These are phyloP conservation scores for Malachius bipustulatus DNA, from an alignment of 2,888 invertebrate genomes.

Conservation along the genomic window DNA sequence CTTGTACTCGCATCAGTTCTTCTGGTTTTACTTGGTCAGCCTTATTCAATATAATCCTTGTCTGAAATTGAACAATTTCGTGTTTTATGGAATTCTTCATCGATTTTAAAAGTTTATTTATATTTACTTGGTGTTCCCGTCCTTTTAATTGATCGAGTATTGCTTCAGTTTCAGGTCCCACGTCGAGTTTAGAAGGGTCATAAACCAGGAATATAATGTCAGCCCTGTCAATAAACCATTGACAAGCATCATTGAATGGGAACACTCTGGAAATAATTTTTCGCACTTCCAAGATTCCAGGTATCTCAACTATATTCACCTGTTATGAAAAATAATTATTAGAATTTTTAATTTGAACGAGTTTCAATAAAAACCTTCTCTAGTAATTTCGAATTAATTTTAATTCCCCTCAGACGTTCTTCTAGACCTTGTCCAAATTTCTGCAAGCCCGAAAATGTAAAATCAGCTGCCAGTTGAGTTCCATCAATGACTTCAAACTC, in stretches of 20 bases:
- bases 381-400: constrained; percentile 68
- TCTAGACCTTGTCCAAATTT: constrained; percentile 91
- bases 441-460: constrained; percentile 86
- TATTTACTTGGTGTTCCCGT: constrained; percentile 69
- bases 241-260: constrained; percentile 91
- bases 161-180: constrained; percentile 89
- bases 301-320: constrained; percentile 94
- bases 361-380: constrained; percentile 59
- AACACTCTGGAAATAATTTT: constrained; percentile 88
- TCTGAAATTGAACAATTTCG: constrained; percentile 42
- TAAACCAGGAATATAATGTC: constrained; percentile 92
- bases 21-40: constrained; percentile 87
- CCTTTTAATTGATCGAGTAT: constrained; percentile 91
- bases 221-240: constrained; percentile 94
- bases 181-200: constrained; percentile 90
- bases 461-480: constrained; percentile 88
- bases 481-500: constrained; percentile 79
- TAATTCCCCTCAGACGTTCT: constrained; percentile 72
- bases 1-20: constrained; percentile 86
- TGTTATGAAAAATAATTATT: constrained; percentile 32
- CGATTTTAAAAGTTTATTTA: constrained; percentile 8
- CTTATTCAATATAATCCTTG: constrained; percentile 87
- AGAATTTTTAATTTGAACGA: constrained; percentile 3
- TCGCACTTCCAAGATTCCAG: constrained; percentile 86
- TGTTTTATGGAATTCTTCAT: constrained; percentile 4